phyloP scores from a whole-genome alignment of 2,888 invertebrate genomes.

The Netelia melanura region DNA sequence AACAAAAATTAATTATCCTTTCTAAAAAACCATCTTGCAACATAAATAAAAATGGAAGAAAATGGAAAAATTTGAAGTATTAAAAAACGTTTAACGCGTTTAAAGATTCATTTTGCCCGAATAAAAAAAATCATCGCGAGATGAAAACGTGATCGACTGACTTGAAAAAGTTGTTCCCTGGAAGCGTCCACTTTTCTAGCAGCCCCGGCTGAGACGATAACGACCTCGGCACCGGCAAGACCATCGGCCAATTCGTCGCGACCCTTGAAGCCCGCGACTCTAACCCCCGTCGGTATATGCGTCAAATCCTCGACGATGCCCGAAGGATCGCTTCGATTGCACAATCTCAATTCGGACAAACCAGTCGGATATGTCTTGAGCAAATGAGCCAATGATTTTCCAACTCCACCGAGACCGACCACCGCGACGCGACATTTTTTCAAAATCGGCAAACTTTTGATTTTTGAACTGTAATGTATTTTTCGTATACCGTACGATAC shows the following conservation, averaged over 20 bases:
- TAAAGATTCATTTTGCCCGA: background rate
- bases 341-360: conserved; percentile 56
- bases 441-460: background rate
- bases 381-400: conserved; percentile 60
- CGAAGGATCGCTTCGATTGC: conserved; percentile 52
- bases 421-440: conserved; percentile 56
- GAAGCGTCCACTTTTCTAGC: conserved; percentile 87
- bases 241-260: conserved; percentile 85
- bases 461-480: background rate
- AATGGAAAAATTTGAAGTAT: background rate
- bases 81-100: background rate
- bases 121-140: too few relatives aligned
- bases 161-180: conserved; percentile 87
- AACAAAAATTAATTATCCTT: too few relatives aligned
- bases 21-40: background rate
- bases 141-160: conserved; percentile 68
- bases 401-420: conserved; percentile 61
- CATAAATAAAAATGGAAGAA: background rate
- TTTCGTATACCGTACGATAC: background rate
- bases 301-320: conserved; percentile 67
- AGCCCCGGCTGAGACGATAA: conserved; percentile 86
- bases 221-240: conserved; percentile 86
- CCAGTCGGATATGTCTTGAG: conserved; percentile 54
- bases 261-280: conserved; percentile 45
- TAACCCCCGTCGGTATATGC: conserved; percentile 66